These are phyloP conservation scores for Dolichomitus sp. DNA, from an alignment of 2,888 invertebrate species.

Conservation along the genomic window DNA sequence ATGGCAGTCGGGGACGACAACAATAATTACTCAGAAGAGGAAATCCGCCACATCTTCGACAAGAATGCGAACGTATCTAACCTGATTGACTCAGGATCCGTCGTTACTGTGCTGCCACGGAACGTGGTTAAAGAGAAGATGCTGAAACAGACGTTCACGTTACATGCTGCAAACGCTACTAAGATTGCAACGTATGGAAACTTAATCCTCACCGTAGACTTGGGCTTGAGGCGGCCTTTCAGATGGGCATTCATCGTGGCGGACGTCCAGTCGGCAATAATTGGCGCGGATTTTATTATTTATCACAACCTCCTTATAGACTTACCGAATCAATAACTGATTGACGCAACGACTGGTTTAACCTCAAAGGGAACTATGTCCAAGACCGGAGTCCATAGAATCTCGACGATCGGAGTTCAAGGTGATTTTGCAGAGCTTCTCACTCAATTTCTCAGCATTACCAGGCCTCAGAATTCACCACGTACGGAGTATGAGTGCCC, in stretches of 20 bases:
- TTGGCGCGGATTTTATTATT: conserved; percentile 64
- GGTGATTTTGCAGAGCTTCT: conserved; percentile 22
- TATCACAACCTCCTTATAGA: conserved; percentile 55
- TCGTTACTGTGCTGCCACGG: conserved; percentile 44
- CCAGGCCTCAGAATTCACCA: conserved; percentile 48
- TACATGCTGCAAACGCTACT: conserved; percentile 59
- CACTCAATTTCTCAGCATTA: no score
- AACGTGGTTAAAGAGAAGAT: neutral
- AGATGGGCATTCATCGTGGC: conserved; percentile 63
- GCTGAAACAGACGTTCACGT: conserved; percentile 13
- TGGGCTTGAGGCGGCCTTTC: conserved; percentile 54
- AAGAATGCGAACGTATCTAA: neutral
- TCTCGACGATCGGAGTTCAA: conserved; percentile 45
- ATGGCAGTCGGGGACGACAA: conserved; percentile 33
- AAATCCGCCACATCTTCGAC: conserved; percentile 47
- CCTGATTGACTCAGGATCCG: conserved; percentile 55
- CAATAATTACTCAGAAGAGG: neutral
- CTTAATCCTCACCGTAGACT: conserved; percentile 45
- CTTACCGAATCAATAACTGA: conserved; percentile 39
- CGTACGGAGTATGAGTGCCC: conserved; percentile 28
- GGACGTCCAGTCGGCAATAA: conserved; percentile 51
- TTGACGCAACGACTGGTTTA: conserved; percentile 1
- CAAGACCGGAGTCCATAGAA: neutral
- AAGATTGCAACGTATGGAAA: conserved; percentile 58
- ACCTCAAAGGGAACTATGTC: conserved; percentile 26